Percentiles rank a stretch among this genome's conserved stretches.
These are phyloP conservation scores for Gouania willdenowi DNA, from an alignment of 2,797 vertebrate species.

Conservation along the genomic window DNA sequence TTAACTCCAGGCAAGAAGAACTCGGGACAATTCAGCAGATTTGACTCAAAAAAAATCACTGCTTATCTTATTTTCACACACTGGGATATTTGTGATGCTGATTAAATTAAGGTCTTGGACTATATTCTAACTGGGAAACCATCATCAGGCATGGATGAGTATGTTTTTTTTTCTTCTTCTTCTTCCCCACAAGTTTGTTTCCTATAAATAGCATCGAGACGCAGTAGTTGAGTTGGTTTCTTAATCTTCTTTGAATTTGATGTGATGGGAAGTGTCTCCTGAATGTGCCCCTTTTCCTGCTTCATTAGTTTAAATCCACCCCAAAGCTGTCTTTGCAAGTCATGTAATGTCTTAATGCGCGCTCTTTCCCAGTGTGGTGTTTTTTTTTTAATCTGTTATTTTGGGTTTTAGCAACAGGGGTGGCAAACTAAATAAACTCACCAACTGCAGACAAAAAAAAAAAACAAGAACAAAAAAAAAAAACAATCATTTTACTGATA, in stretches of 20 bases:
- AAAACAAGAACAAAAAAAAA: no score
- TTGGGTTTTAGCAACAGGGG: neutral
- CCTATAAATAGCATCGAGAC: neutral
- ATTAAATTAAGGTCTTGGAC: constrained; percentile 14
- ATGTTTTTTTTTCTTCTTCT: neutral
- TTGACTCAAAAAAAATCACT: constrained; percentile 56
- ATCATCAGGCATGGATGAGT: constrained; percentile 4
- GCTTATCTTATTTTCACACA: neutral
- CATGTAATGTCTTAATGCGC: neutral
- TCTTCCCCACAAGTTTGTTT: no score
- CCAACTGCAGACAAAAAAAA: no score
- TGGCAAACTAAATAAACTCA: constrained; percentile 8
- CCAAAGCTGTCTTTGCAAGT: neutral
- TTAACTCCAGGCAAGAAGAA: constrained; percentile 35
- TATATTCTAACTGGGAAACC: constrained; percentile 4
- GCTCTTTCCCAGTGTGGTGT: neutral
- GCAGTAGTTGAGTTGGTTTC: neutral
- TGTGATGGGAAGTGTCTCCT: no score
- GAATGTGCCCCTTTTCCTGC: neutral
- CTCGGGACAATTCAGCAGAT: constrained; percentile 7
- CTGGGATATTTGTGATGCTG: neutral
- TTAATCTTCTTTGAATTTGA: no score
- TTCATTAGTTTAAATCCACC: constrained; percentile 9
- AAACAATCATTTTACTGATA: constrained; percentile 10
- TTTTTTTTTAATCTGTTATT: neutral